phyloP scores from a whole-genome alignment of 2,888 invertebrate species.

The Xestoiulus laeticollis region DNA sequence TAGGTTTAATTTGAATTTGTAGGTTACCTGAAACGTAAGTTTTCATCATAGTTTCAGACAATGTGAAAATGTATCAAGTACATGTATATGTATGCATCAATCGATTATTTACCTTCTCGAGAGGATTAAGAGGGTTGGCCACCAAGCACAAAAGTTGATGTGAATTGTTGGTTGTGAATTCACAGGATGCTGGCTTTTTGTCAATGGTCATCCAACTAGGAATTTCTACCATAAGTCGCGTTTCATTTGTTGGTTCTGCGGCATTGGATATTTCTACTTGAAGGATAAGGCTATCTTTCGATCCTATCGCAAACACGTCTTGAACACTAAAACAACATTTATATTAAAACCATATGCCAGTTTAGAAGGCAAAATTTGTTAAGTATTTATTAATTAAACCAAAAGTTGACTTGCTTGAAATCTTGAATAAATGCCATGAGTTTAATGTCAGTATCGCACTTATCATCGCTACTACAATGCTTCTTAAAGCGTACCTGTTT shows the following conservation, averaged over 20 bases:
- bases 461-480: conserved; percentile 49
- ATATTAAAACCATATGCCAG: no score
- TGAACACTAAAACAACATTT: no score
- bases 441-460: conserved; percentile 48
- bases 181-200: conserved; percentile 46
- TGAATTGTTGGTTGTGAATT: not conserved
- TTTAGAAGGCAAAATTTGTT: no score
- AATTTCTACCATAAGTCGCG: conserved; percentile 20
- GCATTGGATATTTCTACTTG: conserved; percentile 38
- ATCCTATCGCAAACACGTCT: conserved; percentile 44
- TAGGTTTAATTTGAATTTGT: conserved; percentile 48
- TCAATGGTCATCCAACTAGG: conserved; percentile 51
- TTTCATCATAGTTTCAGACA: no score
- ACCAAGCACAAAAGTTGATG: conserved; percentile 26
- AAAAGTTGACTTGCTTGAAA: not conserved
- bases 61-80: no score
- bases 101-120: not conserved
- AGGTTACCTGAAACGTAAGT: conserved; percentile 34
- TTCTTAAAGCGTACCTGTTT: conserved; percentile 43
- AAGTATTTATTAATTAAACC: no score
- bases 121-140: conserved; percentile 48
- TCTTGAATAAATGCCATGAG: conserved; percentile 39
- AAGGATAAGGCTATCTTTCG: conserved; percentile 24
- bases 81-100: no score
- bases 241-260: conserved; percentile 45